These are phyloP conservation scores for Bradypodion ventrale DNA, from an alignment of 2,797 vertebrate genomes.

Conservation along the genomic window DNA sequence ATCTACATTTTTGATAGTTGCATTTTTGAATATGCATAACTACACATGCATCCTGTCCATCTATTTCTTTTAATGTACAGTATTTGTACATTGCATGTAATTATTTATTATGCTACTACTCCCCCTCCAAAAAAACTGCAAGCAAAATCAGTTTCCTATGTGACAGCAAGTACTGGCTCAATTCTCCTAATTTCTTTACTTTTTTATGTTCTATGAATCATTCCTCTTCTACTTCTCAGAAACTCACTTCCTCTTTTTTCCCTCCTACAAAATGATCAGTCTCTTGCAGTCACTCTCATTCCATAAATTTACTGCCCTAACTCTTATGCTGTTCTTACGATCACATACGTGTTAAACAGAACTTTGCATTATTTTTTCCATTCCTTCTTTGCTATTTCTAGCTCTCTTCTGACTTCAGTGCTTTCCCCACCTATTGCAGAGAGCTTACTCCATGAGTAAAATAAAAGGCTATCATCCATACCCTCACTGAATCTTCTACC, in stretches of 20 bases:
- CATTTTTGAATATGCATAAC: not conserved
- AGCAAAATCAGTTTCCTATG: slow-evolving; percentile 66
- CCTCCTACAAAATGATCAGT: not conserved
- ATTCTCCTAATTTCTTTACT: slow-evolving; percentile 63
- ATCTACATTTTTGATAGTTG: slow-evolving; percentile 47
- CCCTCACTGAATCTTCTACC: not conserved
- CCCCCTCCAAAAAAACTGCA: slow-evolving; percentile 39
- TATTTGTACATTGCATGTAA: slow-evolving; percentile 50
- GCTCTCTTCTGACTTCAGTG: not conserved
- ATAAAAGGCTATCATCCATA: not conserved
- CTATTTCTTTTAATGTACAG: slow-evolving; percentile 35
- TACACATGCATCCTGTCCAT: slow-evolving; percentile 33
- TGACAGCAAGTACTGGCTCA: slow-evolving; percentile 62
- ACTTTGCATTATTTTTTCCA: not conserved
- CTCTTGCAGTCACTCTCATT: not conserved
- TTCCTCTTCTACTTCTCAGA: slow-evolving; percentile 46
- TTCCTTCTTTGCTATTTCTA: not conserved
- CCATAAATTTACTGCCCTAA: not conserved
- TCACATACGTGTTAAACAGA: not conserved
- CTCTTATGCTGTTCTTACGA: not conserved
- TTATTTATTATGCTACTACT: slow-evolving; percentile 50
- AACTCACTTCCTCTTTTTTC: slow-evolving; percentile 6
- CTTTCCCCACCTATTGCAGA: not conserved
- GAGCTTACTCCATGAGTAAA: not conserved
- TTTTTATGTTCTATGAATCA: slow-evolving; percentile 61